These are phyloP conservation scores for Lophius piscatorius DNA, from an alignment of 2,113 vertebrate genomes.

Conservation along the genomic window DNA sequence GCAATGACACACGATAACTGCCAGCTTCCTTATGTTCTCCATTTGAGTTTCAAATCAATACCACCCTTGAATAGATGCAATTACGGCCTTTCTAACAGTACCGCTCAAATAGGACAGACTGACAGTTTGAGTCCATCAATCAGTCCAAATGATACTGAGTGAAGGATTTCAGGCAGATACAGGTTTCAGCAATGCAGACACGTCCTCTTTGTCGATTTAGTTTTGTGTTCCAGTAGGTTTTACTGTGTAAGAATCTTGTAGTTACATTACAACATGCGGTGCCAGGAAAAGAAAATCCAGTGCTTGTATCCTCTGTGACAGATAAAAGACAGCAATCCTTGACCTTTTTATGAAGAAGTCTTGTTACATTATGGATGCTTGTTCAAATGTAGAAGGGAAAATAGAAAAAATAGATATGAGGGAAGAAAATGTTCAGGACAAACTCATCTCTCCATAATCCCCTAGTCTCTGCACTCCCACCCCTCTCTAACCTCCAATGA, in stretches of 20 bases:
- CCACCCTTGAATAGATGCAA: slow-evolving; percentile 56
- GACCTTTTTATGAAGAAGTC: slow-evolving; percentile 32
- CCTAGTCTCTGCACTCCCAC: slow-evolving; percentile 67
- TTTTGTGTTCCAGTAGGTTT: slow-evolving; percentile 31
- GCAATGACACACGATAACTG: slow-evolving; percentile 54
- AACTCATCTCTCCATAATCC: slow-evolving; percentile 78
- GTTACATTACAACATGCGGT: slow-evolving; percentile 20
- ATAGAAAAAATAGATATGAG: slow-evolving; percentile 67
- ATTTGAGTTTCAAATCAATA: slow-evolving; percentile 71
- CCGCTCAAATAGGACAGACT: slow-evolving; percentile 65
- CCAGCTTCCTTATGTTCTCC: slow-evolving; percentile 37
- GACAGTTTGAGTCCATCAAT: slow-evolving; percentile 75
- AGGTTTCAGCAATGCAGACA: slow-evolving; percentile 12
- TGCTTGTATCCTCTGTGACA: slow-evolving; percentile 27
- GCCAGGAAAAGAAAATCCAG: too few relatives aligned
- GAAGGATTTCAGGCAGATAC: slow-evolving; percentile 13
- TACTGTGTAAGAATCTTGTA: slow-evolving; percentile 23
- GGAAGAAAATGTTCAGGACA: slow-evolving; percentile 70
- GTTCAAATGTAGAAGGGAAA: slow-evolving; percentile 35
- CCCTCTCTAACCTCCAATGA: slow-evolving; percentile 79
- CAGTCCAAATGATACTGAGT: slow-evolving; percentile 46
- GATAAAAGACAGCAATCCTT: slow-evolving; percentile 26
- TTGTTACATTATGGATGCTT: slow-evolving; percentile 37
- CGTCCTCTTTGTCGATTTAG: slow-evolving; percentile 25
- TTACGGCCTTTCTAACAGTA: slow-evolving; percentile 65